Evolutionary conservation across 2,888 invertebrate genomes (phyloP), one percentile per base, ranked within the genome.

Genomic region (Cerceris rybyensis): DNA sequence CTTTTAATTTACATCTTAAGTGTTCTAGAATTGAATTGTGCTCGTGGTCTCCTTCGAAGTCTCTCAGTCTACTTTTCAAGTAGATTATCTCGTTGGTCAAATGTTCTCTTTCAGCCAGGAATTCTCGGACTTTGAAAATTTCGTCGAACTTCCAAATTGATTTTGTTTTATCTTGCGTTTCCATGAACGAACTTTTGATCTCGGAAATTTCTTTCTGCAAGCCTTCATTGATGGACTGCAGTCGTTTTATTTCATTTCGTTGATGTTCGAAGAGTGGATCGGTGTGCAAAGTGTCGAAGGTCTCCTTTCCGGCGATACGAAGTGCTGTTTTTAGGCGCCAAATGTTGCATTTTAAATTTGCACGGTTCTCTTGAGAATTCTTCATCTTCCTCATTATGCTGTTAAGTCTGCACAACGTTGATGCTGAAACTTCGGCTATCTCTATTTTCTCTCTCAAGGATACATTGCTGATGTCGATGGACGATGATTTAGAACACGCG

Each of bases 231-330:
- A 64, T 11, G n/a, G 17, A 55, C 41, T 77, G 71, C 6, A 86
- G 61, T 6, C 78, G 80, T 49, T 66, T 80, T 52, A 87, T 85
- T 71, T 86, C 80, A 6, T 57, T 39, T 6, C 55, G 79, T 39
- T 84, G 85, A 49, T 80, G 76, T n/a, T 70, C 82, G 49, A 87
- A 75, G 64, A 78, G 60, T 11, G 78, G 80, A 17, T 88, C 85
- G 4, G 69, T 67, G 43, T 70, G 61, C 60, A 71, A 49, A 6
- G 52, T 39, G 60, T 75, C 75, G 16, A 69, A 61, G 2, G 59
- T 66, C 54, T 80, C 71, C 43, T 69, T 75, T 6, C 57, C 70
- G n/a, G 68, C 74, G 7, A 42, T 80, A 7, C 70, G 54, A 0
- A 84, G 59, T 11, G 84, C 78, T 9, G 66, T 59, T 66, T 82